Evolutionary conservation across 2,888 invertebrate genomes (phyloP).

Genomic region (Dryomyza anilis): DNA sequence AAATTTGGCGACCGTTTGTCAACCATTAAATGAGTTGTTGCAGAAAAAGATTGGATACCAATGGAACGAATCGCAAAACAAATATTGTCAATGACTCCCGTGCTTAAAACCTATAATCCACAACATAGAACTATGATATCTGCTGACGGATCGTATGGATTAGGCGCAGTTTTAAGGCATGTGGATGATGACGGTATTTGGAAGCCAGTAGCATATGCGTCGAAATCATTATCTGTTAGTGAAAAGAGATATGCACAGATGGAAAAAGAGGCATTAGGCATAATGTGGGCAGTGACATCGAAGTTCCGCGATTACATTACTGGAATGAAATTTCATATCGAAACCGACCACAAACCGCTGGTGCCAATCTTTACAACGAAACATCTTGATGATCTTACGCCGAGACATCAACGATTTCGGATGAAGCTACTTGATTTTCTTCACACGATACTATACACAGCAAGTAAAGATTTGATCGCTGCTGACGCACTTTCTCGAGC

Average conservation of each 20-base stretch:
- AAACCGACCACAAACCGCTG: constrained; percentile 7
- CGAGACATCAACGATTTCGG: constrained; percentile 8
- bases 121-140: background rate
- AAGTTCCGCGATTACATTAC: background rate
- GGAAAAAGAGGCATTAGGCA: constrained; percentile 23
- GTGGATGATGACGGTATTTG: background rate
- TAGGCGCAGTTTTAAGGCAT: constrained; percentile 16
- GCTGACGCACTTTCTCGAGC: constrained; percentile 14
- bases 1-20: constrained; percentile 3
- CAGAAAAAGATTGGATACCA: background rate
- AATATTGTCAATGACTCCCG: background rate
- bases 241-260: constrained; percentile 20
- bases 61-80: background rate
- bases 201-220: constrained; percentile 18
- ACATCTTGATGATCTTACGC: constrained; percentile 15
- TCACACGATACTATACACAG: background rate
- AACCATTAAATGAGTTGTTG: constrained; percentile 16
- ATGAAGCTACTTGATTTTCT: constrained; percentile 7
- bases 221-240: background rate
- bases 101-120: background rate
- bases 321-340: background rate
- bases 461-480: constrained; percentile 13
- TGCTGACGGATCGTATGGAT: constrained; percentile 8
- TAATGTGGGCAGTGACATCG: background rate
- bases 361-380: constrained; percentile 10